Evolutionary conservation across 2,113 vertebrate genomes (phyloP), one percentile per base, ranked within the genome.

Genomic region (Platichthys flesus): DNA sequence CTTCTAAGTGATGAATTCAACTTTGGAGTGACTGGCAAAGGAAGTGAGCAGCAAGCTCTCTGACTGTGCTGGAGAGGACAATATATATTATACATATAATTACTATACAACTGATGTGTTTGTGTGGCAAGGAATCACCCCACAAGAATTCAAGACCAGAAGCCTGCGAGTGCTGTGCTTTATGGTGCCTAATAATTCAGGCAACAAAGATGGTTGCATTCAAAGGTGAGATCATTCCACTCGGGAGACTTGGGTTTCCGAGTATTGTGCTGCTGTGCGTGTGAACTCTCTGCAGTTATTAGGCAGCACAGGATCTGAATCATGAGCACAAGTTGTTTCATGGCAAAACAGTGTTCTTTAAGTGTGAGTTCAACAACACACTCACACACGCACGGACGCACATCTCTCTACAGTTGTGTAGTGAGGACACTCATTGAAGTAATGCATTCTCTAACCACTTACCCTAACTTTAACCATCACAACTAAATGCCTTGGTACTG

Each of bases 271-370:
- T 78, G 73, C 70, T 47, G 7, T 76, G 84, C 61, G 35, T 83
- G 83, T 84, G 88, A 87, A 85, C 76, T 56, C 54, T 45, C 63
- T 63, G 12, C 65, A 78, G 56, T 70, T 60, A 76, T 76, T 35
- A 69, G 78, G 54, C 42, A 5, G 58, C 42, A 81, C 89, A 86
- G 85, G 85, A 91, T 85, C 84, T 89, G 81, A 87, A 84, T 89
- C 86, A 89, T 70, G 63, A 67, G 71, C 31, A 64, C 79, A 86
- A 68, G 60, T 16, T 84, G 81, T 81, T 89, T 88, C 75, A 85
- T 59, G 51, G 45, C 49, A 40, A 73, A 89, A 85, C 79, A 61
- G 31, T 31, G 31, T 31, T 31, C 31, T 31, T 31, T 31, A 31
- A 31, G 31, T 31, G 31, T 7, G 5, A 31, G 31, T 31, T 31